Evolutionary conservation across 2,113 vertebrate genomes (phyloP), one percentile per base, ranked within the genome.

Genomic region (Xyliphius kryptos): DNA sequence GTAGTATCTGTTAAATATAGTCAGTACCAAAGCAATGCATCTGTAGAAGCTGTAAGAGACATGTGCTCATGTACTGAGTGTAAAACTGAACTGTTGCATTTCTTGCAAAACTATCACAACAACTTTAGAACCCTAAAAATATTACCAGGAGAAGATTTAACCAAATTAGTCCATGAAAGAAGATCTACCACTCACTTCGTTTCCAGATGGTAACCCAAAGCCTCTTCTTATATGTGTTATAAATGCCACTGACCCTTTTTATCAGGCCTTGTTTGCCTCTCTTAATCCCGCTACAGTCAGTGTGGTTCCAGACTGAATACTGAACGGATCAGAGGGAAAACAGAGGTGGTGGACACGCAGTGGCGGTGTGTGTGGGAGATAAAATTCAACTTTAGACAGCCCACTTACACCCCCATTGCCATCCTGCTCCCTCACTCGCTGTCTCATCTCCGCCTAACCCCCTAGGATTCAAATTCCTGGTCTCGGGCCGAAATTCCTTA

Each of bases 401-500:
- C 69, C 66, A 71, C 41, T 49, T 12, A 11, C 63, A 47, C 41
- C 41, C 56, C 61, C 54, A 16, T 46, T 62, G 32, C 53, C 71
- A 63, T 60, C 38, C 60, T 49, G 44, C 51, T 51, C 44, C 64
- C 60, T 50, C 50, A 60, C 40, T 38, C 56, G 8, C 38, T 46
- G 3, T 58, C 21, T 19, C 21, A 6, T 70, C 49, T 53, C 47
- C 40, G 54, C 57, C 51, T 13, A 71, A 41, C 46, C 68, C 72
- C 36, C 72, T 21, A 70, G 37, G 73, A 71, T 68, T 56, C 52
- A 66, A 74, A 74, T 74, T 71, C 69, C 69, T 75, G 40, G 52
- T 68, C 67, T 54, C 52, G 16, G 44, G 53, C 59, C 52, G 47
- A 75, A 71, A 68, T 65, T 67, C 61, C 47, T 68, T 68, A 71